These are phyloP conservation scores for Mayetiola destructor DNA, from an alignment of 2,888 invertebrate genomes.

Conservation along the genomic window DNA sequence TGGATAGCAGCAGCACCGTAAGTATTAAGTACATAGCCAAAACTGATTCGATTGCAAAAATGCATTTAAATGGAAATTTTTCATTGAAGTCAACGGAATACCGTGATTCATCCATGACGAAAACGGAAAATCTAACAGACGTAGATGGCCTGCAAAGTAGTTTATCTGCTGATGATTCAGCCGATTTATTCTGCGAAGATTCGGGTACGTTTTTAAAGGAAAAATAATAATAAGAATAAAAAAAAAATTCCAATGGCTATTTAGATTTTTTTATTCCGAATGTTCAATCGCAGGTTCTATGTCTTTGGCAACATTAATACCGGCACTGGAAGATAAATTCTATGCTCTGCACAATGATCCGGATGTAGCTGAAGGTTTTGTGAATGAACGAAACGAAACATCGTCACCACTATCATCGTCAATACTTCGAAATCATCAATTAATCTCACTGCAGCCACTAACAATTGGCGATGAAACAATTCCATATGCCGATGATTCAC, in stretches of 20 bases:
- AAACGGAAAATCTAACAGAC: constrained; percentile 2
- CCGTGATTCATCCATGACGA: background rate
- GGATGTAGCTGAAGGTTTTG: too few relatives aligned
- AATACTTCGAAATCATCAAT: constrained; percentile 19
- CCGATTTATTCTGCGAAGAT: constrained; percentile 9
- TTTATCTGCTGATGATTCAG: constrained; percentile 8
- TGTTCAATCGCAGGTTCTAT: constrained; percentile 65
- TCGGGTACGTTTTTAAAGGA: background rate
- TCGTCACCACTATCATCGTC: constrained; percentile 1
- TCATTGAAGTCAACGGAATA: background rate
- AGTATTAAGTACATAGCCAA: constrained; percentile 19
- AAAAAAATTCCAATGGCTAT: background rate
- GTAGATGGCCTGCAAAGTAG: constrained; percentile 1
- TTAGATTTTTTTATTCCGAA: background rate
- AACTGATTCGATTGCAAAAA: background rate
- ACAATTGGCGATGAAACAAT: constrained; percentile 42
- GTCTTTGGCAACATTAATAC: constrained; percentile 69
- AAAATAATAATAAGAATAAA: too few relatives aligned
- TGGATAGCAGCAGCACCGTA: constrained; percentile 33
- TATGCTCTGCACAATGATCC: constrained; percentile 47
- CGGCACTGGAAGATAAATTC: constrained; percentile 71
- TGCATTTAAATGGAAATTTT: background rate
- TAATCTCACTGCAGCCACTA: constrained; percentile 27
- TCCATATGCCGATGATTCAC: constrained; percentile 56
- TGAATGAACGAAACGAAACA: constrained; percentile 7